These are phyloP conservation scores for Druceiella hillmani DNA, from an alignment of 2,888 invertebrate species.

Conservation along the genomic window DNA sequence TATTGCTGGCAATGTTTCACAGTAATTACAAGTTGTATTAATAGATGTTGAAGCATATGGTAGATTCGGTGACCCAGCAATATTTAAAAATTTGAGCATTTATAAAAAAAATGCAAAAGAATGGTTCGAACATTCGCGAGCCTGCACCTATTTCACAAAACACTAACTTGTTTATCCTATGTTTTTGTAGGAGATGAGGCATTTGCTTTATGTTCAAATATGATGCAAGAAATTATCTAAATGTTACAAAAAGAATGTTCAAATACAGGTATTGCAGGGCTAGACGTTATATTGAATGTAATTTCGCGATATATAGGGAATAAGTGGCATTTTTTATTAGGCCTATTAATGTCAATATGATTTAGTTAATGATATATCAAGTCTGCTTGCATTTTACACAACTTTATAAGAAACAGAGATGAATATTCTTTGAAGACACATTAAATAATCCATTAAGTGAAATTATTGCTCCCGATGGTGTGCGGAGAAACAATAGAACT, in stretches of 20 bases:
- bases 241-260: constrained; percentile 14
- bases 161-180: constrained; percentile 13
- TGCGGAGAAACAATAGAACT: constrained; percentile 20
- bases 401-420: constrained; percentile 22
- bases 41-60: constrained; percentile 25
- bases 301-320: constrained; percentile 15
- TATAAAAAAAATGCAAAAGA: constrained; percentile 21
- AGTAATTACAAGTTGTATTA: constrained; percentile 16
- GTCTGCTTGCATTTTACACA: constrained; percentile 21
- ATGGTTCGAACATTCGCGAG: constrained; percentile 16
- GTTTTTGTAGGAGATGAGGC: constrained; percentile 18
- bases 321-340: constrained; percentile 22
- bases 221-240: constrained; percentile 17
- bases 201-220: constrained; percentile 17
- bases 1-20: constrained; percentile 23
- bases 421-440: constrained; percentile 24
- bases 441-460: constrained; percentile 20
- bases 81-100: constrained; percentile 24
- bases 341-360: constrained; percentile 21
- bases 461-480: constrained; percentile 16
- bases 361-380: constrained; percentile 21
- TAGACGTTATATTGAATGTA: constrained; percentile 20
- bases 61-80: constrained; percentile 24
- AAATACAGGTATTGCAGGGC: constrained; percentile 18
- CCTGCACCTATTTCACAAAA: constrained; percentile 15